A percentile compares a stretch with the other conserved stretches of the same genome.
Evolutionary conservation across 2,797 vertebrate species (phyloP).

Genomic region (Poecilia velifera): DNA sequence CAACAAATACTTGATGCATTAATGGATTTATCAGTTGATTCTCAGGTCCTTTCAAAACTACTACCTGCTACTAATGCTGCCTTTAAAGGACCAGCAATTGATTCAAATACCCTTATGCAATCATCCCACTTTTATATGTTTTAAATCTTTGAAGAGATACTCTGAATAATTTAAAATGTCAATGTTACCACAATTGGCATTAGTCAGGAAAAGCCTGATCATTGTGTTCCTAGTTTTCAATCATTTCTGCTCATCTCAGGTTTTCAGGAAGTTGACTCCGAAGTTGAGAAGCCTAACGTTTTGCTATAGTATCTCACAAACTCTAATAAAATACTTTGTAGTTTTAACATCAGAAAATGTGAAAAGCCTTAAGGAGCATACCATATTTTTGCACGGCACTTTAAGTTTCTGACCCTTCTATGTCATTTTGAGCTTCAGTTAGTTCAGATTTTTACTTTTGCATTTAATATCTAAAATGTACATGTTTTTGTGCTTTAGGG

Average conservation of each 20-base stretch:
- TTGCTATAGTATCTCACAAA: background rate
- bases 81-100: background rate
- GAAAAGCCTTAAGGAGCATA: background rate
- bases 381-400: background rate
- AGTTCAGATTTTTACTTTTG: background rate
- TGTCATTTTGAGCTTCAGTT: background rate
- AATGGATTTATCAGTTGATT: background rate
- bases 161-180: background rate
- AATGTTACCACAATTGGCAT: too few relatives aligned
- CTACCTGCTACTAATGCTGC: background rate
- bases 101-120: background rate
- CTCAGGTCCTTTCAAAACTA: background rate
- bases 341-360: background rate
- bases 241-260: background rate
- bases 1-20: background rate
- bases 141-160: background rate
- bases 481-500: background rate
- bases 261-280: background rate
- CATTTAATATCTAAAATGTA: background rate
- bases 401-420: background rate
- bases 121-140: background rate
- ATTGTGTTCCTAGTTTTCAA: background rate
- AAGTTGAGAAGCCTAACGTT: background rate
- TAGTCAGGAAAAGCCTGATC: background rate
- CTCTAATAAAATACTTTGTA: background rate